Base-by-base conservation (phyloP, 2,797 vertebrate genomes). In the Hippocampus kuda region DNA sequence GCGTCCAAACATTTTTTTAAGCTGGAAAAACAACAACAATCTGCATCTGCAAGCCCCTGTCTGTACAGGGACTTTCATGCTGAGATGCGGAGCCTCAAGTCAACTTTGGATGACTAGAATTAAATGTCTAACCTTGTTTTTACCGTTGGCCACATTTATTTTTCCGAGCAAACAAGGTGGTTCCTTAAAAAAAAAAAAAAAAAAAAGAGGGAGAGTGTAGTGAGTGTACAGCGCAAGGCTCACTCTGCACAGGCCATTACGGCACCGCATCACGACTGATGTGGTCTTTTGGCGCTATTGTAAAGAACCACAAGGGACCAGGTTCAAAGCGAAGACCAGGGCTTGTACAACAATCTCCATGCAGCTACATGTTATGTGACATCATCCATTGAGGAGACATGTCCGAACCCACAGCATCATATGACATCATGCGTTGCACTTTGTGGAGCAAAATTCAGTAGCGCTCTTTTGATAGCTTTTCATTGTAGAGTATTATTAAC, bases 261-360 rank as follows among this genome's bases (percentile, higher is more conserved):
- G 30, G 64, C 5, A n/a, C 75, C 51, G 16, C 80, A 79, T 71
- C 38, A 51, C 76, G 78, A 20, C 87, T 91, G 80, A 91, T 92
- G 91, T 90, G 90, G 90, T 81, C 20, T 34, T 65, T 68, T 68
- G 62, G 76, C 79, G 78, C 77, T 74, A 83, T 86, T 83, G 89
- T 87, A 86, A 89, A 87, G 63, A 85, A 88, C 84, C 83, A 87
- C 88, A 82, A 89, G 70, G 69, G 81, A 84, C 83, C 44, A 49
- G 44, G 63, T 65, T 65, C 13, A 18, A 49, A 65, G 15, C 15
- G 15, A 48, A 48, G 42, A 48, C 15, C 44, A 49, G 24, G 63
- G 13, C 63, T 10, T 26, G 41, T 46, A 26, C 12, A 16, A 27
- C 63, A 27, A 48, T 65, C 1, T 49, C 63, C 44, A 30, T 65